Base-by-base conservation (phyloP, 1,140 invertebrate genomes). In the Hestina assimilis region DNA sequence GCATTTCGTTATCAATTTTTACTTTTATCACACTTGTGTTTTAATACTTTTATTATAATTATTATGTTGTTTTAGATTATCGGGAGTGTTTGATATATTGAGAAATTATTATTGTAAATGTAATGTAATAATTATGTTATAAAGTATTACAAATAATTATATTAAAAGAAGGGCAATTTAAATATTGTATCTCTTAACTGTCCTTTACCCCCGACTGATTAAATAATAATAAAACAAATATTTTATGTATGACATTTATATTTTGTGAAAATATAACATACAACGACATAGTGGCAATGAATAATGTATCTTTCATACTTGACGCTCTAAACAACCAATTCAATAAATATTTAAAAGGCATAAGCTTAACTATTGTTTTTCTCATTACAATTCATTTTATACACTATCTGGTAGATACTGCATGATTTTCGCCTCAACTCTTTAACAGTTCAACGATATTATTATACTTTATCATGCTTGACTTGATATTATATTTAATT, bases 61-160 rank as follows among this genome's bases (percentile, higher is more conserved):
- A n/a, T n/a, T n/a, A 75, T 78, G 80, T 85, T 85, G 78, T 84
- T 84, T 79, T 75, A 79, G 74, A 74, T 59, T 74, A 70, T 79
- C 72, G 70, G 74, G 72, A 79, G 74, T 80, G 76, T 84, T 85
- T 80, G 80, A 83, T 83, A 79, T 85, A 79, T 79, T 80, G 74
- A 84, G 80, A 83, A 84, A 86, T 87, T 83, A 84, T 87, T 81
- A 87, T 84, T 87, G 81, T 86, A 83, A 76, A 83, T 85, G 77
- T 86, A 87, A 75, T 62, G 72, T 88, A 83, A 38, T 88, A 88
- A 88, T 86, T 85, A 86, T 87, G 82, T 87, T 87, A 83, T 83
- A 78, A 84, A 88, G 81, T 88, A 88, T 86, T 86, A 88, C 74
- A 71, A 83, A 76, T 86, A 88, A 86, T 83, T 86, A 69, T 65